Conservation (phyloP, 2,888 invertebrate species). For the Ophioninae sp. region DNA sequence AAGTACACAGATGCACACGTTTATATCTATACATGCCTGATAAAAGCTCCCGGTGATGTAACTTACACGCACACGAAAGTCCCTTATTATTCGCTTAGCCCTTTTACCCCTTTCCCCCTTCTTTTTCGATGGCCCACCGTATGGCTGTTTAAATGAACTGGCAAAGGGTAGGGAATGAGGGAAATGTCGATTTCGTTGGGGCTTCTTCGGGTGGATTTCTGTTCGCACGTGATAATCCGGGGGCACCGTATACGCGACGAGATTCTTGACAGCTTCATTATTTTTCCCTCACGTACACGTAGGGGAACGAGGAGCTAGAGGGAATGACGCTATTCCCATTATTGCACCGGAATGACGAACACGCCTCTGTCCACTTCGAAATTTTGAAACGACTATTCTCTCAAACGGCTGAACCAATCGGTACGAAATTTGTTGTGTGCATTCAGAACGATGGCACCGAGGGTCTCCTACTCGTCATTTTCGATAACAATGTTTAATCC, state of each 20-base stretch:
- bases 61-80: conserved; percentile 48
- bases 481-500: no score
- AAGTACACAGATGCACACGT: neutral
- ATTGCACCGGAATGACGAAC: no score
- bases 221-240: conserved; percentile 53
- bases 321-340: no score
- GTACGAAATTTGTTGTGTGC: no score
- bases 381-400: no score
- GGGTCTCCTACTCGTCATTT: no score
- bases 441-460: no score
- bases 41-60: conserved; percentile 24
- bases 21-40: conserved; percentile 28
- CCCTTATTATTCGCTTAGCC: conserved; percentile 55
- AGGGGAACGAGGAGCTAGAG: no score
- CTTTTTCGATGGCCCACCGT: neutral
- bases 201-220: conserved; percentile 2
- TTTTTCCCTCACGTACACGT: conserved; percentile 19
- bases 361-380: no score
- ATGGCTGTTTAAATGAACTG: conserved; percentile 48
- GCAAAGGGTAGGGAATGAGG: conserved; percentile 11
- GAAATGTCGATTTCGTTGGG: conserved; percentile 41
- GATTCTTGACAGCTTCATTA: conserved; percentile 59
- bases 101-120: conserved; percentile 40
- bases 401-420: no score
- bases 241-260: conserved; percentile 41